Conservation (phyloP, 2,113 vertebrate genomes). For the Mustela nigripes region DNA sequence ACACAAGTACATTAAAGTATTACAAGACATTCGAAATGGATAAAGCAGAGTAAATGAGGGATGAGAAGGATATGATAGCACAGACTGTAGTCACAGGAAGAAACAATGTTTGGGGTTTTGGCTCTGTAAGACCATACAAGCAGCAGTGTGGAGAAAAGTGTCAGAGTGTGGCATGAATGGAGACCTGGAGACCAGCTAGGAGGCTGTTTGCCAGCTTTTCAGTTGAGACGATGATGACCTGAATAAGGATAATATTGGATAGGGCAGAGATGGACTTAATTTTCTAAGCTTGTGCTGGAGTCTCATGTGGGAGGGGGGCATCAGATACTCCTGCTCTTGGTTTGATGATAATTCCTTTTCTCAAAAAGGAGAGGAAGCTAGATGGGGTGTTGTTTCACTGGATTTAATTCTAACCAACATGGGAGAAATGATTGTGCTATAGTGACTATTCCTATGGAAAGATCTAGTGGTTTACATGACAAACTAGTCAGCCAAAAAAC, state of each 20-base stretch:
- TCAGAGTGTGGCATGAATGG: background rate
- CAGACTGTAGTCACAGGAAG: background rate
- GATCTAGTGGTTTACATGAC: background rate
- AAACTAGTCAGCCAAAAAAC: background rate
- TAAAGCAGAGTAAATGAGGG: background rate
- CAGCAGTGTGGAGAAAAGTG: background rate
- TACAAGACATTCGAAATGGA: background rate
- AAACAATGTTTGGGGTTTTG: background rate
- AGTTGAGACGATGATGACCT: background rate
- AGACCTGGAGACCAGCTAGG: background rate
- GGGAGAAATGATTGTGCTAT: background rate
- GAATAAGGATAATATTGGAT: background rate
- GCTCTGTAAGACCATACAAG: background rate
- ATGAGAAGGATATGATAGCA: background rate
- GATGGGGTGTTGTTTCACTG: background rate
- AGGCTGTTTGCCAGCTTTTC: background rate
- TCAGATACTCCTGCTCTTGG: background rate
- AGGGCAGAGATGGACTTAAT: background rate
- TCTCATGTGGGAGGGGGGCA: background rate
- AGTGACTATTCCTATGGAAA: background rate
- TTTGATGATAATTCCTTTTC: conserved; percentile 20
- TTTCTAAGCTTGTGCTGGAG: background rate
- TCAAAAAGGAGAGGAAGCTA: background rate
- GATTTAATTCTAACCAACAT: background rate
- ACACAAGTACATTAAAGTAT: background rate